Percentiles rank a stretch among this genome's conserved stretches.
phyloP scores from a whole-genome alignment of 2,113 vertebrate genomes.

The Nanorana parkeri region DNA sequence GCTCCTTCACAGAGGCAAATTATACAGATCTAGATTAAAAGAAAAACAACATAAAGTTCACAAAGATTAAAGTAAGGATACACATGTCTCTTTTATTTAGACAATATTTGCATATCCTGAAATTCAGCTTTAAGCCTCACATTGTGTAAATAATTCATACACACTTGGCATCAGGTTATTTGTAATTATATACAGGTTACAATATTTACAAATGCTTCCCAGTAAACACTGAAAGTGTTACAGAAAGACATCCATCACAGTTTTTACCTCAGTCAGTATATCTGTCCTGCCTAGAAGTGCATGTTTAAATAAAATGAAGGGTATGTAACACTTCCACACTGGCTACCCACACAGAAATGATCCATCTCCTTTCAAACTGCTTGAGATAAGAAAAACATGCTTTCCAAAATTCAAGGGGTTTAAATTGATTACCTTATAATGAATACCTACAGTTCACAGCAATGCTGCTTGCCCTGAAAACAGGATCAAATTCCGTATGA shows the following conservation, averaged over 20 bases:
- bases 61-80: too few relatives aligned
- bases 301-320: slow-evolving; percentile 41
- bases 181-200: slow-evolving; percentile 40
- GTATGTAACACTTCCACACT: slow-evolving; percentile 38
- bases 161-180: slow-evolving; percentile 8
- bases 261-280: slow-evolving; percentile 27
- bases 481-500: slow-evolving; percentile 56
- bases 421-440: slow-evolving; percentile 52
- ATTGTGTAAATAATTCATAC: not conserved
- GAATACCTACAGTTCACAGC: slow-evolving; percentile 48
- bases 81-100: not conserved
- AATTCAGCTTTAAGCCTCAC: not conserved
- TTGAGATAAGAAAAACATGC: slow-evolving; percentile 52
- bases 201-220: slow-evolving; percentile 23
- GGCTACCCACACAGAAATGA: slow-evolving; percentile 41
- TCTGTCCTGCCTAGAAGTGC: slow-evolving; percentile 36
- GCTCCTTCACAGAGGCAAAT: too few relatives aligned
- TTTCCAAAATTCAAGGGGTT: slow-evolving; percentile 36
- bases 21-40: too few relatives aligned
- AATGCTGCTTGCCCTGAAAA: slow-evolving; percentile 57
- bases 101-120: slow-evolving; percentile 2
- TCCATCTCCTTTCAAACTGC: not conserved
- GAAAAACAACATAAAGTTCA: too few relatives aligned
- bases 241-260: slow-evolving; percentile 39
- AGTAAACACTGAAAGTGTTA: slow-evolving; percentile 39